Evolutionary conservation across 1,140 invertebrate species (phyloP), one percentile per base, ranked within the genome.

Genomic region (Aphaenogaster rudis): DNA sequence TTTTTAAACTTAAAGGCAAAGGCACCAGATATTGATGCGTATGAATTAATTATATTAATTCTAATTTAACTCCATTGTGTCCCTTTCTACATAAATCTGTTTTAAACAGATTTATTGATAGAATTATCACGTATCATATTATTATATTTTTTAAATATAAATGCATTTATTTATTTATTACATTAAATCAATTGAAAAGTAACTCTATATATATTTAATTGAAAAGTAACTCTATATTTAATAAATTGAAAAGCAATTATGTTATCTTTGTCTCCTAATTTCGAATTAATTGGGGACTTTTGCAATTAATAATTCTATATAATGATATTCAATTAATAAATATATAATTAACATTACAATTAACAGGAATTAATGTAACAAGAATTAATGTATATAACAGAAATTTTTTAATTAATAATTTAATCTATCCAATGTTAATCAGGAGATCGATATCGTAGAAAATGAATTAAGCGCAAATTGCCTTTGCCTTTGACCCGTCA

Each of bases 41-140:
- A n/a, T 71, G 15, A 81, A 69, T 72, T 71, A 72, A 78, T 64
- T 78, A 50, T 78, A 50, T 81, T 69, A 81, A 54, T 39, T 21
- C 50, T 54, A 57, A 81, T 69, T 81, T 57, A 45, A 71, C 7
- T 8, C 39, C 6, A 71, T 57, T 72, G 7, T 45, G 54, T 6
- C 6, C 3, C 11, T 71, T 69, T 71, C 8, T 2, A 54, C 6
- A 42, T 28, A 7, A 80, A 48, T 39, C 6, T 39, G 7, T 67
- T 80, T 67, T 21, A 11, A 52, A 52, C 33, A 42, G n/a, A 21
- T 21, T 21, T 21, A 1, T 69, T 2, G n/a, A 9, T 66, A 66
- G 8, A 54, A 52, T 80, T 39, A 79, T 66, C 6, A 21, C 9
- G 9, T 42, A 7, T 36, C 6, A 33, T 13, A 11, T 64, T 64